Percentiles rank a stretch among this genome's conserved stretches.
phyloP scores from a whole-genome alignment of 2,888 invertebrate genomes.

The Dryococelus australis region DNA sequence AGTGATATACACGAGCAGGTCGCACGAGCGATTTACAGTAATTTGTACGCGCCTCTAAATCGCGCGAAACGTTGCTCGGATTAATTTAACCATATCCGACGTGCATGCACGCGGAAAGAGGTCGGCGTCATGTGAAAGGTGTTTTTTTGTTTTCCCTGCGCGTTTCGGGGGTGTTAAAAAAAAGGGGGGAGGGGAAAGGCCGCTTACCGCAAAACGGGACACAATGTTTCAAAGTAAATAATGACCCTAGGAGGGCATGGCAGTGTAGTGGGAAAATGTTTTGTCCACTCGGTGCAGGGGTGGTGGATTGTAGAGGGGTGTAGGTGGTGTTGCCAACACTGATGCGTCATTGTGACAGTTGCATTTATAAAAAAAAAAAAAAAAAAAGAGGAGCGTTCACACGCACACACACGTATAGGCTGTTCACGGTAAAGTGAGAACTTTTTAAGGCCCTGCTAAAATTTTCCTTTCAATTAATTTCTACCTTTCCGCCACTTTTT shows the following conservation, averaged over 20 bases:
- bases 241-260: neutral
- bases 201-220: neutral
- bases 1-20: too few species aligned
- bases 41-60: neutral
- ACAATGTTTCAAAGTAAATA: slow-evolving; percentile 16
- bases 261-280: neutral
- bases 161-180: neutral
- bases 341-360: too few species aligned
- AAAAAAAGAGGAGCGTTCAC: too few species aligned
- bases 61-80: neutral
- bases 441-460: too few species aligned
- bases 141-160: neutral
- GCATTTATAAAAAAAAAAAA: too few species aligned
- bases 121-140: neutral
- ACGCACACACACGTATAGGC: too few species aligned
- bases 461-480: too few species aligned
- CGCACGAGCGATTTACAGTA: neutral
- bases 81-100: neutral
- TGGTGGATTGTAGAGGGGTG: too few species aligned
- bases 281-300: neutral
- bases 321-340: too few species aligned
- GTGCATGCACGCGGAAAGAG: slow-evolving; percentile 4
- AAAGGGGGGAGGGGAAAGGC: neutral
- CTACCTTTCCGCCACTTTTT: too few species aligned
- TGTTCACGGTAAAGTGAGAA: too few species aligned